Percentiles rank a stretch among this genome's conserved stretches.
Evolutionary conservation across 2,797 vertebrate species (phyloP).

Genomic region (Dendrocincla tyrannina): DNA sequence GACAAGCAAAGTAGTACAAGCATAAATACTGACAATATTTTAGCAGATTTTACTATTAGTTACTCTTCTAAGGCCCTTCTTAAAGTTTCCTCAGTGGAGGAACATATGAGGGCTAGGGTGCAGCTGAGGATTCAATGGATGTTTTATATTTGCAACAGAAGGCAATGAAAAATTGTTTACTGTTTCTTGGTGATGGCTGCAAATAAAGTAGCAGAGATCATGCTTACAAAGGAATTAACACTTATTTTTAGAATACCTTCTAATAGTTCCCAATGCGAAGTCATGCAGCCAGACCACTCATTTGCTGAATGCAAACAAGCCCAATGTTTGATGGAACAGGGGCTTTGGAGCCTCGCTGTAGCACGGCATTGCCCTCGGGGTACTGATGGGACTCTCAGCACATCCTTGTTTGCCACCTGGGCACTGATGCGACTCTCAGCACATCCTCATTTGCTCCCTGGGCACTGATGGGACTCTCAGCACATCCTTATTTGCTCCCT

Average conservation of each 20-base stretch:
- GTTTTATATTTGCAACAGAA: not conserved
- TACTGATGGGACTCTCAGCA: no score
- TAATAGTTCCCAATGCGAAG: not conserved
- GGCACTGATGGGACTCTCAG: no score
- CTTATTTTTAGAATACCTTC: not conserved
- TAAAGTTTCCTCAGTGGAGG: not conserved
- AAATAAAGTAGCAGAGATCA: not conserved
- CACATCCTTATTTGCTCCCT: no score
- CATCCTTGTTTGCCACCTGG: no score
- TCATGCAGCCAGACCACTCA: not conserved
- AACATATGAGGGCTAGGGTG: fast-evolving
- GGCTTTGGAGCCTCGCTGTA: no score
- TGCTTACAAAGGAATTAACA: not conserved
- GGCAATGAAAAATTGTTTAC: not conserved
- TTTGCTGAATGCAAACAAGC: no score
- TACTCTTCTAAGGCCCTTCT: not conserved
- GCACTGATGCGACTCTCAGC: no score
- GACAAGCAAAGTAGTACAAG: not conserved
- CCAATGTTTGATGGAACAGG: no score
- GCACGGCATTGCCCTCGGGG: no score
- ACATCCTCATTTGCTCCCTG: no score
- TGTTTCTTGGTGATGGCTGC: not conserved
- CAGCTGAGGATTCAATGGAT: not conserved
- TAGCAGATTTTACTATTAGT: not conserved
- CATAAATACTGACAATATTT: not conserved